These are phyloP conservation scores for Brachypalpus laphriformis DNA, from an alignment of 2,888 invertebrate species.

Conservation along the genomic window DNA sequence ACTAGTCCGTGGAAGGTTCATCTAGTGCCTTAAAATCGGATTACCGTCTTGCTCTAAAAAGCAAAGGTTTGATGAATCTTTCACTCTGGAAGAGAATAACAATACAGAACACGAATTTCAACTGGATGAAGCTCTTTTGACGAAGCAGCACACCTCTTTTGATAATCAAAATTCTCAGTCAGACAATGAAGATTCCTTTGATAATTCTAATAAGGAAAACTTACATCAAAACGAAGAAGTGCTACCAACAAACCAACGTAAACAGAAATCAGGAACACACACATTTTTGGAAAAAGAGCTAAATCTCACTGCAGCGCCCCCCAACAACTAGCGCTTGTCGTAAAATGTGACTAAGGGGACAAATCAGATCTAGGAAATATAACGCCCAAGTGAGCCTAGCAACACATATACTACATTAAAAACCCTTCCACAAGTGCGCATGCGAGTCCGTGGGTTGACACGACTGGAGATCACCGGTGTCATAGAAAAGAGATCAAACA, in stretches of 20 bases:
- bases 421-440: too few species aligned
- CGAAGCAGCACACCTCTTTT: background rate
- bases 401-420: too few species aligned
- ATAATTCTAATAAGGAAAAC: background rate
- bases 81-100: background rate
- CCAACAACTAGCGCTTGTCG: too few species aligned
- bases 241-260: background rate
- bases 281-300: background rate
- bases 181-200: background rate
- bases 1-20: background rate
- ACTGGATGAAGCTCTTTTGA: background rate
- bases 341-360: too few species aligned
- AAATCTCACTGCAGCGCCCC: too few species aligned
- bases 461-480: too few species aligned
- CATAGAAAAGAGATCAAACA: too few species aligned
- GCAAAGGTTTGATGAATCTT: background rate
- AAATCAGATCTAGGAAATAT: too few species aligned
- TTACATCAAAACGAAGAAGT: too few species aligned
- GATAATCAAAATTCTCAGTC: background rate
- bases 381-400: too few species aligned
- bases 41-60: background rate
- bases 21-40: background rate
- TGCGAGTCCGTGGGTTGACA: too few species aligned
- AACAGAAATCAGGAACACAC: background rate
- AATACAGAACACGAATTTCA: background rate